Base-by-base conservation (phyloP, 1,140 invertebrate genomes). In the Apis florea region DNA sequence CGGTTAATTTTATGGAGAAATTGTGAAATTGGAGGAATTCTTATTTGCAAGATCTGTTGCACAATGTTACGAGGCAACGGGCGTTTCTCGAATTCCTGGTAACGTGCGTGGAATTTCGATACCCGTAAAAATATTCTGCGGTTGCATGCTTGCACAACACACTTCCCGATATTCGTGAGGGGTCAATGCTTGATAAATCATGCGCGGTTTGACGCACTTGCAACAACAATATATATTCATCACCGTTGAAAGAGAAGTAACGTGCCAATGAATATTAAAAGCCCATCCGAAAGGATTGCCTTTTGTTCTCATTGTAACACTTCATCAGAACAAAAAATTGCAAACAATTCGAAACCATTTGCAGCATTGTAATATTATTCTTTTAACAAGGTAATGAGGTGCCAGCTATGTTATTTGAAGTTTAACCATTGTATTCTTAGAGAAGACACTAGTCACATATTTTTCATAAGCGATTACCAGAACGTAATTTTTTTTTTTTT, bases 181-280 rank as follows among this genome's bases (percentile, higher is more conserved):
- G 70, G 70, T 58, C 70, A 72, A 72, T 47, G 70, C 54, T 72
- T 72, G 70, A 58, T 72, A 72, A 72, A 58, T 72, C 40, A 72
- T 72, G 54, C 54, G 70, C 21, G 21, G 54, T 72, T 24, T 72
- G 70, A 72, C 54, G 70, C 70, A 72, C 40, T 72, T 72, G 54
- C 70, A 72, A 72, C 31, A 15, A 24, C 31, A 47, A 58, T 72
- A 58, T 58, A 24, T 72, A 72, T 72, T 24, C 54, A 72, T 19
- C 54, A n/a, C 26, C 15, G 31, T 40, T 59, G n/a, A 72, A 59
- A 59, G 21, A 58, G 31, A 58, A 72, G 54, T n/a, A 72, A 58
- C 70, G 31, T 24, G 56, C 13, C 70, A 13, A 59, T 72, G 70
- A 58, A 72, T 72, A 72, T 59, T 72, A 58, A 72, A 59, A 24